phyloP scores from a whole-genome alignment of 2,888 invertebrate species.

The Cephonodes hylas region DNA sequence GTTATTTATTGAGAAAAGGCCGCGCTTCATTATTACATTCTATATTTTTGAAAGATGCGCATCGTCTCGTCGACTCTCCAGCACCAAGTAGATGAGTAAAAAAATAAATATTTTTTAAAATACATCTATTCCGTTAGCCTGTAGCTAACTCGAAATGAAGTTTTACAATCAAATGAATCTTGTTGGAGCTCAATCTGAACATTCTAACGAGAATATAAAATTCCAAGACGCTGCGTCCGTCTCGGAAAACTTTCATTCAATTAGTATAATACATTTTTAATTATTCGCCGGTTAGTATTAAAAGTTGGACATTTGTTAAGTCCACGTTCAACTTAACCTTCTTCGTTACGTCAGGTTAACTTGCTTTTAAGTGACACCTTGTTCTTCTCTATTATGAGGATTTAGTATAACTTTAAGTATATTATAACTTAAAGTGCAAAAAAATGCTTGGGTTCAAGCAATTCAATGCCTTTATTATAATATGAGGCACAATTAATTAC shows the following conservation, averaged over 20 bases:
- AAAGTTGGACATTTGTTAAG: conserved; percentile 41
- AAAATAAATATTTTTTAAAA: conserved; percentile 14
- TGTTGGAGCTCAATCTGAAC: conserved; percentile 37
- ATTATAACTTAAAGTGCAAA: no score
- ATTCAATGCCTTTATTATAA: no score
- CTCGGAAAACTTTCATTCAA: conserved; percentile 49
- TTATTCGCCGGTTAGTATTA: conserved; percentile 51
- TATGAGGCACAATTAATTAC: no score
- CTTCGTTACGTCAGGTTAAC: conserved; percentile 32
- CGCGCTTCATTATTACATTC: neutral
- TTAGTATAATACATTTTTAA: conserved; percentile 56
- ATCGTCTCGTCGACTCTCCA: no score
- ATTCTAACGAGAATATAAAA: conserved; percentile 50
- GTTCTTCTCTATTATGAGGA: no score
- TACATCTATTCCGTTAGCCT: neutral
- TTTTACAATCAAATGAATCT: conserved; percentile 40
- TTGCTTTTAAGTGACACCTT: no score
- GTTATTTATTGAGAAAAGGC: neutral
- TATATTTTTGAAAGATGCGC: neutral
- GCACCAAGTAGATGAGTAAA: neutral
- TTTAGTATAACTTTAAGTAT: no score
- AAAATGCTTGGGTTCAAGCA: no score
- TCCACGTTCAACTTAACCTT: neutral
- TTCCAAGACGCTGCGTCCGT: conserved; percentile 37
- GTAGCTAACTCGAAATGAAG: conserved; percentile 30